Evolutionary conservation across 2,797 vertebrate genomes (phyloP).

Genomic region (Chromis chromis): DNA sequence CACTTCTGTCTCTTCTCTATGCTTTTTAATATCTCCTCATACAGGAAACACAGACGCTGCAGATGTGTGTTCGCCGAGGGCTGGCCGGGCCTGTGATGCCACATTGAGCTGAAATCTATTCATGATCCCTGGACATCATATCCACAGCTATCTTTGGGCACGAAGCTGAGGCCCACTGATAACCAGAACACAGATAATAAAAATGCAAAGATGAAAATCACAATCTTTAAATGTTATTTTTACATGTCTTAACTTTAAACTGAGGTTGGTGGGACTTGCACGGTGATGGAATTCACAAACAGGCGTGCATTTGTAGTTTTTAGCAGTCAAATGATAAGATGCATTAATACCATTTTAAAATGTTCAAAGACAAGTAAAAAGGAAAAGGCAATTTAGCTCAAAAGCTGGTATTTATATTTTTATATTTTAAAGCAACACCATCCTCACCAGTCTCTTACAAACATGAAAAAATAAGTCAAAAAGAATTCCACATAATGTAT

Average conservation of each 20-base stretch:
- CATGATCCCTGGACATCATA: conserved; percentile 49
- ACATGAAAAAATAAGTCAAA: neutral
- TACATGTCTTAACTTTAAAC: neutral
- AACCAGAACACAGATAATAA: conserved; percentile 5
- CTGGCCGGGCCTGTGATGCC: conserved; percentile 47
- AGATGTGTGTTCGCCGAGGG: conserved; percentile 67
- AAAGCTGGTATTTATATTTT: too few species aligned
- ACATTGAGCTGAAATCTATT: conserved; percentile 66
- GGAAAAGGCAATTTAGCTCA: too few species aligned
- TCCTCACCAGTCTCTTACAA: neutral
- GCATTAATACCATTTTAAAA: neutral
- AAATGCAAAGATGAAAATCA: conserved; percentile 13
- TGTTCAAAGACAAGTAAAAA: too few species aligned
- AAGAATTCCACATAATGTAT: neutral
- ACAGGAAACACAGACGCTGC: conserved; percentile 71
- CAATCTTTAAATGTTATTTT: neutral
- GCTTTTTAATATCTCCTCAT: conserved; percentile 84
- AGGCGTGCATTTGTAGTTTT: neutral
- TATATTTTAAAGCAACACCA: too few species aligned
- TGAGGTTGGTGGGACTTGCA: neutral
- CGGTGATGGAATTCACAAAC: neutral
- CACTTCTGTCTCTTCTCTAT: conserved; percentile 77
- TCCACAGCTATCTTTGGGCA: conserved; percentile 25
- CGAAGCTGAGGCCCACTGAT: conserved; percentile 21
- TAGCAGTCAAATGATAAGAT: neutral